Evolutionary conservation across 2,888 invertebrate species (phyloP), one percentile per base, ranked within the genome.

Genomic region (Patella pellucida): DNA sequence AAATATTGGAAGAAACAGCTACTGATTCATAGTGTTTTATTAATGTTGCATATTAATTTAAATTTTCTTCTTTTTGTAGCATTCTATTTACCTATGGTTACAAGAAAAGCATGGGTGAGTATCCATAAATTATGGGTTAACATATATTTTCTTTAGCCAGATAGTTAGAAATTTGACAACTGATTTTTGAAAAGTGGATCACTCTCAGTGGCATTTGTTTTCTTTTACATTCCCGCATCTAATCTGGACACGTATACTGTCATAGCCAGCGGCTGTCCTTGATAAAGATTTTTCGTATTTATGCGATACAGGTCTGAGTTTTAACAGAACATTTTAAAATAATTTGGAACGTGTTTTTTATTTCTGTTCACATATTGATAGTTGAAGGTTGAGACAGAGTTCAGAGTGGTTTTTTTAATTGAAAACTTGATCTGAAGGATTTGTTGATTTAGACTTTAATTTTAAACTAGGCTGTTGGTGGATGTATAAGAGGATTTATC

Each of bases 51-150:
- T n/a, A 2, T 54, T 19, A 23, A 12, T 56, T 7, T 62, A 11
- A 56, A 68, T 67, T 76, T 75, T 14, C 68, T n/a, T 67, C 76
- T 76, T 62, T 41, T 50, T 81, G n/a, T 83, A 85, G 83, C 82
- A 84, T 81, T 81, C 84, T 2, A 68, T 84, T 16, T 79, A 78
- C 75, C 71, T 84, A 15, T 77, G 79, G 72, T 76, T 86, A 41
- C 81, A 81, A 72, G 84, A 85, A 52, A 84, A 82, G 71, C 86
- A 81, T 74, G 77, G 74, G 86, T 86, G 82, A 84, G 85, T 82
- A 69, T 15, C 41, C 7, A 41, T 41, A 41, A 9, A 41, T 41
- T 27, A 27, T 27, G 27, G 27, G 27, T 27, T 27, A 23, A 50
- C 7, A 11, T 27, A 0, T 51, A 27, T 5, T 52, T 52, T 7